Conservation (phyloP, 2,797 vertebrate species). For the Pseudomugil gertrudae region DNA sequence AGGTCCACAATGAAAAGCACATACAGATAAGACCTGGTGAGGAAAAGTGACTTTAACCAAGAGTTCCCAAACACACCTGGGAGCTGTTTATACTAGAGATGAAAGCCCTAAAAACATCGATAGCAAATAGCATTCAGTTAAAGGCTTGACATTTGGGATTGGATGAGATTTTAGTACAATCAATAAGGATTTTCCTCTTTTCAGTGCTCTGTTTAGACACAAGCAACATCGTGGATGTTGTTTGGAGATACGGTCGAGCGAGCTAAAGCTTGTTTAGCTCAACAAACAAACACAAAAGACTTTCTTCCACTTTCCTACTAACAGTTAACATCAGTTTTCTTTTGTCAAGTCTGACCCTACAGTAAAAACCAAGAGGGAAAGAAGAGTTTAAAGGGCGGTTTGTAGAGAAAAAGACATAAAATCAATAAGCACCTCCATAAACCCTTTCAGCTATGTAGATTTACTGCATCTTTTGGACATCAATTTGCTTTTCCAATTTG, state of each 20-base stretch:
- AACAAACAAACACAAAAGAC: slow-evolving; percentile 27
- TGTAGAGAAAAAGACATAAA: not conserved
- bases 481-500: not conserved
- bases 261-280: slow-evolving; percentile 48
- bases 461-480: slow-evolving; percentile 5
- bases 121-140: slow-evolving; percentile 63
- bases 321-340: slow-evolving; percentile 18
- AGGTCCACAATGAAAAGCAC: slow-evolving; percentile 62
- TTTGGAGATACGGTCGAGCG: slow-evolving; percentile 44
- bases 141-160: slow-evolving; percentile 42
- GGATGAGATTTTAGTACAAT: slow-evolving; percentile 43
- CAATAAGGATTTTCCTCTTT: slow-evolving; percentile 34
- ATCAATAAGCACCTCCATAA: not conserved
- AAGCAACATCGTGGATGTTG: slow-evolving; percentile 34
- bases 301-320: slow-evolving; percentile 22
- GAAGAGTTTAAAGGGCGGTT: not conserved
- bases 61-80: slow-evolving; percentile 70
- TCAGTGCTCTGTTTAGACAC: slow-evolving; percentile 39
- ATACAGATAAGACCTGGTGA: slow-evolving; percentile 66
- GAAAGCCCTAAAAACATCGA: slow-evolving; percentile 42
- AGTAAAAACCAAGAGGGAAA: not conserved
- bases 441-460: not conserved
- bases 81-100: slow-evolving; percentile 57
- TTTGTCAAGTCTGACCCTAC: not conserved
- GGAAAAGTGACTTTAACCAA: slow-evolving; percentile 46